Evolutionary conservation across 2,797 vertebrate species (phyloP).

Genomic region (Enteromius afrohamiltoni): DNA sequence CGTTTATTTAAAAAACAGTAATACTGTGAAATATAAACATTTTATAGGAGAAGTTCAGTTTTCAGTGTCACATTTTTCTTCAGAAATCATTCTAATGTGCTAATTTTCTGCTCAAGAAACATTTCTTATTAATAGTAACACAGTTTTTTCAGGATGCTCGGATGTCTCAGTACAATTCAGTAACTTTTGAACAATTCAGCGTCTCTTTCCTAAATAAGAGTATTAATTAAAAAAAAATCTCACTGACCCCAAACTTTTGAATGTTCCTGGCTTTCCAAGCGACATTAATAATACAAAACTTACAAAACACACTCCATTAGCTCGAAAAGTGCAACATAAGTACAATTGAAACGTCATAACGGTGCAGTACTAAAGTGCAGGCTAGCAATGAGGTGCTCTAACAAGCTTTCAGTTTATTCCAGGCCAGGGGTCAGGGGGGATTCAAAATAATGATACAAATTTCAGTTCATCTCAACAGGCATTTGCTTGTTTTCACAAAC

Average conservation of each 20-base stretch:
- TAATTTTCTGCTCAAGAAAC: not conserved
- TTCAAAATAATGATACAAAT: slow-evolving; percentile 93
- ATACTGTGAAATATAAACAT: not conserved
- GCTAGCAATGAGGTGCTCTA: slow-evolving; percentile 4
- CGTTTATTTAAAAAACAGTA: not conserved
- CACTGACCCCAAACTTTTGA: not conserved
- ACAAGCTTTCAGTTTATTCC: slow-evolving; percentile 32
- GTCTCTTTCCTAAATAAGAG: not conserved
- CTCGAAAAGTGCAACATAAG: not conserved
- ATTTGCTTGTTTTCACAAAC: slow-evolving; percentile 82
- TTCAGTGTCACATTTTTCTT: not conserved
- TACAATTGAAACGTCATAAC: not conserved
- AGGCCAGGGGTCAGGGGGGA: slow-evolving; percentile 62
- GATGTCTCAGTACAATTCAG: not conserved
- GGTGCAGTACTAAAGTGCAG: slow-evolving; percentile 3
- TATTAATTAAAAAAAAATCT: not conserved
- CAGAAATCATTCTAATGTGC: not conserved
- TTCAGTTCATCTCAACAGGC: slow-evolving; percentile 89
- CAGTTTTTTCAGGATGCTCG: not conserved
- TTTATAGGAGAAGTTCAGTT: not conserved
- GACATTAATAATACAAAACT: slow-evolving; percentile 14
- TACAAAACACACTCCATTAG: not conserved
- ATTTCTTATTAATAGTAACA: not conserved
- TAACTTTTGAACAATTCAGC: not conserved
- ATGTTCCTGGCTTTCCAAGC: not conserved